Evolutionary conservation across 2,797 vertebrate genomes (phyloP), one percentile per base, ranked within the genome.

Genomic region (Microchirus variegatus): DNA sequence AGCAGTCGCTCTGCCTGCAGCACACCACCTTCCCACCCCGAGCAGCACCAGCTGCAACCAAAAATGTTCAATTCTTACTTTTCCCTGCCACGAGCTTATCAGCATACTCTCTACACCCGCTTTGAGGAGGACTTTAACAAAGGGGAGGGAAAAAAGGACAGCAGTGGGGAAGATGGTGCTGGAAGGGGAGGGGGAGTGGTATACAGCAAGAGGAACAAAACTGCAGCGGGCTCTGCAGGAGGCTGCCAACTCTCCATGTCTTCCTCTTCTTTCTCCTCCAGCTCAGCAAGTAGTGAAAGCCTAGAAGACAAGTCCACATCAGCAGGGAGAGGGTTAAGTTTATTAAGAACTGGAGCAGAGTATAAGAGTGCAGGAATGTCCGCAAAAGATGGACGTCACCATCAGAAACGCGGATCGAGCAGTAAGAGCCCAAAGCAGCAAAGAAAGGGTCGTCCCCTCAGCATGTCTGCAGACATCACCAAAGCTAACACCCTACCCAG

Each of bases 261-360:
- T 70, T 93, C 92, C 53, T 94, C 91, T 3, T 94, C 94, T 10
- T 93, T 92, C 80, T 95, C 93, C 68, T 95, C 94, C 15, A 93
- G 93, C 80, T 94, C 93, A 15, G 91, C 93, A 72, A 95, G 94
- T 84, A 94, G 92, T 2, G 95, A 95, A 78, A 95, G 94, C 77
- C 87, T 95, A 61, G 94, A 94, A 59, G 95, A 95, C 62, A 91
- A 91, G 66, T 90, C 91, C 5, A 45, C 88, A 57, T 90, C 91
- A 7, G 67, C 80, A 9, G 89, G 89, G 42, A 82, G 85, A 67
- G 82, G 85, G 57, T 75, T 92, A 66, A 84, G 85, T 77, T 58
- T 90, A 49, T 77, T 83, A 60, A 88, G 90, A 63, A 78, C 78
- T 4, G 89, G 77, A 59, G 69, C 50, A 22, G 86, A 80, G 59